A percentile compares a stretch with the other conserved stretches of the same genome.
Evolutionary conservation across 2,113 vertebrate species (phyloP).

Genomic region (Motacilla tschutschensis): DNA sequence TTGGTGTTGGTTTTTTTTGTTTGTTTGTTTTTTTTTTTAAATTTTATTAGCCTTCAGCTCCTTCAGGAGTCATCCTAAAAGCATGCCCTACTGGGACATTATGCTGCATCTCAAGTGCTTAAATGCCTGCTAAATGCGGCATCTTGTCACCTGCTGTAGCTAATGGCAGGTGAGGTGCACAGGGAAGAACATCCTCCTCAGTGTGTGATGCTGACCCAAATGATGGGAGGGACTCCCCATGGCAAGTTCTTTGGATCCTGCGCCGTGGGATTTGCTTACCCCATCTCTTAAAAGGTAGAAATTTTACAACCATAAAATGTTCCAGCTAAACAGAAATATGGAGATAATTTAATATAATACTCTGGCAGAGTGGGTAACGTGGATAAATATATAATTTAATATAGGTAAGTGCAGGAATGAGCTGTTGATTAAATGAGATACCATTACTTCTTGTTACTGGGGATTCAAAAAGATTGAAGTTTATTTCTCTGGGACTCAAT

Average conservation of each 20-base stretch:
- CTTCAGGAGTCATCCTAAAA: neutral
- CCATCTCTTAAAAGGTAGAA: neutral
- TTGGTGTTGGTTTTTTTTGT: neutral
- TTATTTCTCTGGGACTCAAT: conserved; percentile 8
- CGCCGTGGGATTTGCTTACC: neutral
- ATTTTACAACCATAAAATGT: neutral
- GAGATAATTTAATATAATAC: neutral
- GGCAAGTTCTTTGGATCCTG: neutral
- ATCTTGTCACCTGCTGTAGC: neutral
- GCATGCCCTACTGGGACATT: neutral
- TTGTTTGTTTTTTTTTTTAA: neutral
- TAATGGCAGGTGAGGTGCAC: neutral
- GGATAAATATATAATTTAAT: conserved; percentile 42
- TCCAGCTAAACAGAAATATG: neutral
- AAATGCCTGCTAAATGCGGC: neutral
- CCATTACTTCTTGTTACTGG: neutral
- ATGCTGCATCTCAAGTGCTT: neutral
- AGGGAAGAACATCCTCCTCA: neutral
- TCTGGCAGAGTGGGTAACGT: neutral
- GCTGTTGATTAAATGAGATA: conserved; percentile 10
- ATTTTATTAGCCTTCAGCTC: neutral
- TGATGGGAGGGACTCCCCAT: fast-evolving
- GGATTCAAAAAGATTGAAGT: neutral
- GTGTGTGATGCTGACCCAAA: neutral
- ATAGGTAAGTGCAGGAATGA: conserved; percentile 19